phyloP scores from a whole-genome alignment of 2,888 invertebrate species.

The Azorinus chamasolen region DNA sequence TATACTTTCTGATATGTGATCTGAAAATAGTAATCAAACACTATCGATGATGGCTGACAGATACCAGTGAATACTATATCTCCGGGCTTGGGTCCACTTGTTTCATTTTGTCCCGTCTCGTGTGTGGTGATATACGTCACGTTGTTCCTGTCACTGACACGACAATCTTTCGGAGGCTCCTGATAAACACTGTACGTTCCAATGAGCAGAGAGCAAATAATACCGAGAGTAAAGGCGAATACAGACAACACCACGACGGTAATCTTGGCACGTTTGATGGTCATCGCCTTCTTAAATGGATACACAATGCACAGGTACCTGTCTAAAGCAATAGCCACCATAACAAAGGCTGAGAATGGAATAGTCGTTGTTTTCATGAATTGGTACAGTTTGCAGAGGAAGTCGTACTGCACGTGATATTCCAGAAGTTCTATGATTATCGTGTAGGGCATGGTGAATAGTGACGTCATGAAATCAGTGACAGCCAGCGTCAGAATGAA shows the following conservation, averaged over 20 bases:
- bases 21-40: conserved; percentile 67
- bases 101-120: not conserved
- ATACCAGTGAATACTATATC: conserved; percentile 52
- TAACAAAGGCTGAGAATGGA: conserved; percentile 82
- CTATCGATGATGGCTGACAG: conserved; percentile 64
- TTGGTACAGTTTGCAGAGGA: conserved; percentile 80
- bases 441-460: conserved; percentile 82
- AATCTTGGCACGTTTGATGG: conserved; percentile 72
- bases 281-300: conserved; percentile 83
- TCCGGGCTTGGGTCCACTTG: conserved; percentile 4
- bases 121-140: not conserved
- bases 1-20: conserved; percentile 75
- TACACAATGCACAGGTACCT: conserved; percentile 83
- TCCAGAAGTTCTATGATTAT: conserved; percentile 80
- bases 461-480: conserved; percentile 81
- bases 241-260: conserved; percentile 57
- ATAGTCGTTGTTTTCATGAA: conserved; percentile 82
- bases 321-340: conserved; percentile 81
- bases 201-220: conserved; percentile 64
- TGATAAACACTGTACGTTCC: conserved; percentile 42
- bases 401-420: conserved; percentile 73
- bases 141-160: not conserved
- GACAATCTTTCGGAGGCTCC: not conserved
- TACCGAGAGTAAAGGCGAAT: conserved; percentile 62
- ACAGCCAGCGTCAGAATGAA: conserved; percentile 83